Base-by-base conservation (phyloP, 1,140 invertebrate genomes). In the Tetramorium parvispinum region DNA sequence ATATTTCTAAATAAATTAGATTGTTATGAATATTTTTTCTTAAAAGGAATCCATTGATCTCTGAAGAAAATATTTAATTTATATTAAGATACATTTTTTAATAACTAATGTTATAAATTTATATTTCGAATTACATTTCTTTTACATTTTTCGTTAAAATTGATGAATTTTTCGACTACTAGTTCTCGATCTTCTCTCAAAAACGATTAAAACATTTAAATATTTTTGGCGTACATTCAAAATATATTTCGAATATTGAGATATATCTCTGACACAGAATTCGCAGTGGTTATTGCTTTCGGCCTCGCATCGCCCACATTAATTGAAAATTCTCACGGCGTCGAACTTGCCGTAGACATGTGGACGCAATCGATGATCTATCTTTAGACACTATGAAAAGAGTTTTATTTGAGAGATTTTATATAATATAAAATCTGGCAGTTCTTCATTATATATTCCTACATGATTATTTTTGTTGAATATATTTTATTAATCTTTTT, bases 301-400 rank as follows among this genome's bases (percentile, higher is more conserved):
- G 51, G 16, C 49, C 40, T 18, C 53, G 55, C 77, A 51, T 21
- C 21, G 27, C 27, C 40, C 24, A 27, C 53, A 59, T 51, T 85
- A 79, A 89, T 89, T 37, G 55, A 51, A 79, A 87, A 90, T 90
- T 85, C 85, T 78, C 57, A 66, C 37, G 71, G 73, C 73, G 78
- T 87, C 85, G 21, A 89, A 89, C 71, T 61, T 87, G 57, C 57
- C 55, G 63, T 71, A 61, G 49, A 57, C 40, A 86, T 82, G 85
- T 86, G 65, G 43, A 71, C 70, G 21, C 43, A 68, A 89, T 89
- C 88, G 55, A 89, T 89, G 87, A 89, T 90, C 88, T 77, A 89
- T 81, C 77, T 87, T 87, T 73, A 71, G 73, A 51, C 43, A n/a
- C 11, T 53, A 37, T 10, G 21, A 2, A 59, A 27, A 53, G 11